Evolutionary conservation across 2,888 invertebrate species (phyloP).

Genomic region (Habroteleia sp.): DNA sequence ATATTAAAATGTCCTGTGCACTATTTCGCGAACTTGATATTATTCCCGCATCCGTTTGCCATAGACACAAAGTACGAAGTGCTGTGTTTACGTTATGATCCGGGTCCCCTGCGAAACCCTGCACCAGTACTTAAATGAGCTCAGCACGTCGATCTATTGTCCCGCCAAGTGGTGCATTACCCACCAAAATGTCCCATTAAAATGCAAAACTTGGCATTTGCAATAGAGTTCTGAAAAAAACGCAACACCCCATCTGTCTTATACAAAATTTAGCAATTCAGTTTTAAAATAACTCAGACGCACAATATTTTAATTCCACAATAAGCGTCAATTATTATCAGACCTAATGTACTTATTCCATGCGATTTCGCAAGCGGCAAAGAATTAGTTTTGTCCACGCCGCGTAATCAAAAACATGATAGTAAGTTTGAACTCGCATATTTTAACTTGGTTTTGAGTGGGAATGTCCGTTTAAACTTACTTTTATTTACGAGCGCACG

Average conservation of each 20-base stretch:
- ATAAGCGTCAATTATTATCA: conserved; percentile 72
- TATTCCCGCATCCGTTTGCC: conserved; percentile 73
- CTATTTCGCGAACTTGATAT: conserved; percentile 72
- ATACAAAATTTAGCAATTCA: neutral
- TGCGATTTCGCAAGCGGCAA: conserved; percentile 43
- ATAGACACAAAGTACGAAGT: conserved; percentile 67
- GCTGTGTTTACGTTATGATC: conserved; percentile 68
- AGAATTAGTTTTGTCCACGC: conserved; percentile 30
- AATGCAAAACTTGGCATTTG: conserved; percentile 8
- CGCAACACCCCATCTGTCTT: neutral
- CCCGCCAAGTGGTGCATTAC: conserved; percentile 44
- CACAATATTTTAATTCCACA: conserved; percentile 44
- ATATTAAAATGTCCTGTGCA: conserved; percentile 60
- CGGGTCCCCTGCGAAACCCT: conserved; percentile 69
- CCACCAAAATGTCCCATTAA: conserved; percentile 43
- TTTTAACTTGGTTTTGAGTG: neutral
- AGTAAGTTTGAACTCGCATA: conserved; percentile 3
- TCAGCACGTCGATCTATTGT: conserved; percentile 68
- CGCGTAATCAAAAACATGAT: conserved; percentile 2
- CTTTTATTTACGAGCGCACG: conserved; percentile 64
- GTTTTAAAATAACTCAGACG: neutral
- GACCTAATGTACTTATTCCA: conserved; percentile 65
- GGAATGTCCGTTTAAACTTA: conserved; percentile 1
- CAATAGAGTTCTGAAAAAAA: neutral
- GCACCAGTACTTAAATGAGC: conserved; percentile 70